These are phyloP conservation scores for Lordiphosa collinella DNA, from an alignment of 1,140 invertebrate genomes.

Conservation along the genomic window DNA sequence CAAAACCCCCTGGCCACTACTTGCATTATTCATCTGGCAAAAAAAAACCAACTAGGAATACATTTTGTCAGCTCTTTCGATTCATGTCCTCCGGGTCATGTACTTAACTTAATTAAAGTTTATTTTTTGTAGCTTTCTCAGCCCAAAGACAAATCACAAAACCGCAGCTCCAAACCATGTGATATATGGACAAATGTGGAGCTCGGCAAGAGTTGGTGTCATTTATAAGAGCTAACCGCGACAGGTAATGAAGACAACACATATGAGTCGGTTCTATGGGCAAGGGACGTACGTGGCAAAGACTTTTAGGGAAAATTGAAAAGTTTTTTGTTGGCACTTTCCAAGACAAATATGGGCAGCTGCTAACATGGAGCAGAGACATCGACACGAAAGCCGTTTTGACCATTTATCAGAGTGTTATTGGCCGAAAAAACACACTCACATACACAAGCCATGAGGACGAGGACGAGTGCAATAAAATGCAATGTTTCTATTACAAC, in stretches of 20 bases:
- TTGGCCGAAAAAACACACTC: constrained; percentile 43
- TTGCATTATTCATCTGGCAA: constrained; percentile 40
- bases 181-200: neutral
- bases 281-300: constrained; percentile 14
- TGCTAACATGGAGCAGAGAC: constrained; percentile 38
- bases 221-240: constrained; percentile 62
- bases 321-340: constrained; percentile 33
- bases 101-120: constrained; percentile 74
- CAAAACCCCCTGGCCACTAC: constrained; percentile 17
- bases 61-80: constrained; percentile 17
- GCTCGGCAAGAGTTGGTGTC: constrained; percentile 25
- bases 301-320: constrained; percentile 67
- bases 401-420: constrained; percentile 74
- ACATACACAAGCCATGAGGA: constrained; percentile 14
- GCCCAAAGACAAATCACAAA: constrained; percentile 49
- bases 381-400: constrained; percentile 68
- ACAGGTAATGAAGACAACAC: constrained; percentile 58
- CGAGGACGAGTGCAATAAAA: constrained; percentile 70
- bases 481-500: constrained; percentile 72
- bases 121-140: constrained; percentile 28
- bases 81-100: constrained; percentile 12
- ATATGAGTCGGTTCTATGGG: constrained; percentile 20
- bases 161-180: neutral
- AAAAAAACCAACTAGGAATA: neutral
- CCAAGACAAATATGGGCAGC: constrained; percentile 57